Evolutionary conservation across 2,113 vertebrate genomes (phyloP), one percentile per base, ranked within the genome.

Genomic region (Toxotes jaculatrix): DNA sequence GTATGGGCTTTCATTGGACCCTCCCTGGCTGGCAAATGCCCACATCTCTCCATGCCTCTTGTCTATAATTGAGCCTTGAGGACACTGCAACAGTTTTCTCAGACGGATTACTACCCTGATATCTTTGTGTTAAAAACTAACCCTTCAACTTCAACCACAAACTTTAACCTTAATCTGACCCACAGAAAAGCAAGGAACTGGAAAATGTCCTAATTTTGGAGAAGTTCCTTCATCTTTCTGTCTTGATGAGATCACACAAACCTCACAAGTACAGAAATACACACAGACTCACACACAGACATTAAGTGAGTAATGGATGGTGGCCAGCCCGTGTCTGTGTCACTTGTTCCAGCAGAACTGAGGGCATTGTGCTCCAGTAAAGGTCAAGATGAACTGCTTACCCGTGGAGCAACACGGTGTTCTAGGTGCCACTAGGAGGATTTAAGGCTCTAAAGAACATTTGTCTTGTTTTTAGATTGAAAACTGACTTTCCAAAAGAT

Each of bases 301-400:
- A 64, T 4, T 12, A 31, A 36, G 31, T 40, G 56, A 73, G 55
- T 83, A 67, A 77, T 77, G 38, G 55, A 60, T 78, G 62, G 3
- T 69, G 55, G 56, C 38, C 82, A 62, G 51, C 17, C 64, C 42
- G 43, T 32, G 36, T 42, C 38, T 4, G 27, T 51, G 71, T 89
- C 81, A 81, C 68, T 66, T 51, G 45, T 68, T 88, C 77, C 71
- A 81, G 57, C 59, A 66, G 60, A 61, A 60, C 31, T 31, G 57
- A 71, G 80, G 42, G 69, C 34, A 51, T 3, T 19, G 34, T 76
- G 73, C 61, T 71, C 71, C 74, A 60, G 49, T 6, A 62, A 60
- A 82, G 86, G 84, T 76, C 56, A 21, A 32, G 32, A 53, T 71
- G 66, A 79, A 70, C 89, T 82, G 36, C 17, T 53, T 65, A 27